Conservation (phyloP, 92 coral and sea anemone species). For the Parazoanthus darwini region DNA sequence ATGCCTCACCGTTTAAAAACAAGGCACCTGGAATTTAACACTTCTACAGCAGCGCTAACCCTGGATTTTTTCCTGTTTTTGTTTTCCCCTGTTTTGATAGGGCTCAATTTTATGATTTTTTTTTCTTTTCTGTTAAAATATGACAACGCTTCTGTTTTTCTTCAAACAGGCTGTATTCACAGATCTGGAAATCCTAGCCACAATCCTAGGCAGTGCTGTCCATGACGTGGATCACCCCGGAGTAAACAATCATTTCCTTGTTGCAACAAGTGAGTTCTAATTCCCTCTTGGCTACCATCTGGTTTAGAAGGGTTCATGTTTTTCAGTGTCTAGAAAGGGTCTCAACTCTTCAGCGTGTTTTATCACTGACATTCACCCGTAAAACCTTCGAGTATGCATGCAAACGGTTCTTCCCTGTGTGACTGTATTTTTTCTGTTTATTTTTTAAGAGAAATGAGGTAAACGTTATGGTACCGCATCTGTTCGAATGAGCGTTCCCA, state of each 20-base stretch:
- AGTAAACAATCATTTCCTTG: conserved; percentile 94
- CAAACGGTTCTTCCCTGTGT: too few species aligned
- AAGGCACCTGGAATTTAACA: not conserved
- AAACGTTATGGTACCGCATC: too few species aligned
- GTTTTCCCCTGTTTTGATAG: too few species aligned
- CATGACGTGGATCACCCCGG: conserved; percentile 99
- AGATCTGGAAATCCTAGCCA: conserved; percentile 93
- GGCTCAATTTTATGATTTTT: too few species aligned
- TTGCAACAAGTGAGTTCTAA: conserved; percentile 88
- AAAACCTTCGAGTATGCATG: too few species aligned
- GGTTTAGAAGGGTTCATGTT: not conserved
- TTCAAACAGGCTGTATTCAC: conserved; percentile 84
- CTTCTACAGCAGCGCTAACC: not conserved
- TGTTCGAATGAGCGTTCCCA: too few species aligned
- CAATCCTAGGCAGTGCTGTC: conserved; percentile 95
- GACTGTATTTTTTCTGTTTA: not conserved
- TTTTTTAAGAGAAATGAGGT: too few species aligned
- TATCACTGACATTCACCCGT: too few species aligned
- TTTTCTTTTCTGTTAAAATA: not conserved
- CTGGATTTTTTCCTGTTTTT: too few species aligned
- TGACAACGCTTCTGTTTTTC: not conserved
- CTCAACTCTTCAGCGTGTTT: not conserved
- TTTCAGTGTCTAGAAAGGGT: too few species aligned
- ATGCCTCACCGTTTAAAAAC: too few species aligned
- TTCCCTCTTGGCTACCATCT: not conserved